Evolutionary conservation across 2,888 invertebrate genomes (phyloP).

Genomic region (Orthosia cruda): DNA sequence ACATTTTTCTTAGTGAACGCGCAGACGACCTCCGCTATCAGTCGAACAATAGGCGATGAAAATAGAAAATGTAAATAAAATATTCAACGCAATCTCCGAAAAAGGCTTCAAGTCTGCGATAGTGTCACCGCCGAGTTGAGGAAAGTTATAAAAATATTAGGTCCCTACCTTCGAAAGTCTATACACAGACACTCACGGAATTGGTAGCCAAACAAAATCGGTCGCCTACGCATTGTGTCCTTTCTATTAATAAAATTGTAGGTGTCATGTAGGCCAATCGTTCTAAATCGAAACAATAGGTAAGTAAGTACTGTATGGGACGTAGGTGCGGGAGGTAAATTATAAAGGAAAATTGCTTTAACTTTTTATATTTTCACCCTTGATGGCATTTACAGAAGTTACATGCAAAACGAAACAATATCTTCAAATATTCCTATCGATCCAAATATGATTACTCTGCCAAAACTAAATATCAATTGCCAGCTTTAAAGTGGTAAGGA

Average conservation of each 20-base stretch:
- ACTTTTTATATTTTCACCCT: too few species aligned
- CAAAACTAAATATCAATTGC: too few species aligned
- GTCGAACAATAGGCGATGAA: constrained; percentile 11
- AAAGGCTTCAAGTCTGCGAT: constrained; percentile 4
- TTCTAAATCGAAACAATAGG: constrained; percentile 27
- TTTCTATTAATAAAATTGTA: constrained; percentile 8
- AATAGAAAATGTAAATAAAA: constrained; percentile 25
- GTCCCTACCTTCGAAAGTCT: background rate
- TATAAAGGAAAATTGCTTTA: too few species aligned
- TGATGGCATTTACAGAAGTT: too few species aligned
- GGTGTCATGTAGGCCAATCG: constrained; percentile 1
- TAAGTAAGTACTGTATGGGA: background rate
- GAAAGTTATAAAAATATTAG: background rate
- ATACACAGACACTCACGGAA: constrained; percentile 12
- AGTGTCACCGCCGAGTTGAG: background rate
- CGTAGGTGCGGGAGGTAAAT: too few species aligned
- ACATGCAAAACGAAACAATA: too few species aligned
- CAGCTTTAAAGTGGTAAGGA: too few species aligned
- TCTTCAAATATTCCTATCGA: too few species aligned
- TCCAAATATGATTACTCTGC: too few species aligned
- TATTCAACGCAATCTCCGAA: constrained; percentile 22
- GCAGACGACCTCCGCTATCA: constrained; percentile 4
- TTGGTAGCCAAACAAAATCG: constrained; percentile 19
- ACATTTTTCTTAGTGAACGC: constrained; percentile 19
- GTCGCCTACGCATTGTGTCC: background rate